Percentiles rank a stretch among this genome's conserved stretches.
Conservation (phyloP, 2,888 invertebrate species). For the Matsumyia berberina region DNA sequence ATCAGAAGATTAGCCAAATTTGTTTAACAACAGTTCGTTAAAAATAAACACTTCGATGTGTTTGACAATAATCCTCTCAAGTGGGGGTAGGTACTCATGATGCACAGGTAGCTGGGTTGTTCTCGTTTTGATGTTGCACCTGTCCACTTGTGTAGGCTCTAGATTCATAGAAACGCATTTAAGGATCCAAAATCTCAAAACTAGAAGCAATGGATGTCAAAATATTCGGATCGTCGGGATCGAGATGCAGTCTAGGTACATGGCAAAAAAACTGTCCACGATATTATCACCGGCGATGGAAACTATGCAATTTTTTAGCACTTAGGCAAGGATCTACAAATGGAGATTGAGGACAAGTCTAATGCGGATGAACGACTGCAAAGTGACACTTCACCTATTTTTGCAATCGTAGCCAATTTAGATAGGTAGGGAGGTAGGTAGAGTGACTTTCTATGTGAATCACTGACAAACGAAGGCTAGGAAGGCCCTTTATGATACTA, state of each 20-base stretch:
- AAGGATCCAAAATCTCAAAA: neutral
- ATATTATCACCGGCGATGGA: constrained; percentile 6
- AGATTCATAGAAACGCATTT: constrained; percentile 3
- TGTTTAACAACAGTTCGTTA: constrained; percentile 71
- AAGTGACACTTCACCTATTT: too few relatives aligned
- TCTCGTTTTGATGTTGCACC: constrained; percentile 27
- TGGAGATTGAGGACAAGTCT: neutral
- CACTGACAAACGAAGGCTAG: too few relatives aligned
- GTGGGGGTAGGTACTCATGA: neutral
- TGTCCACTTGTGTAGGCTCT: constrained; percentile 56
- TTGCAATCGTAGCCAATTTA: too few relatives aligned
- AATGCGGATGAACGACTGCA: too few relatives aligned
- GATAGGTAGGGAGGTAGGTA: too few relatives aligned
- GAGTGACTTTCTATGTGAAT: too few relatives aligned
- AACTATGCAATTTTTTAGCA: neutral
- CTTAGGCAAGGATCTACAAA: neutral
- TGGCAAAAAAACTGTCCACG: constrained; percentile 14
- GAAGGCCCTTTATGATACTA: too few relatives aligned
- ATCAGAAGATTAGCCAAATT: constrained; percentile 66
- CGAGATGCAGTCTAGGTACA: neutral
- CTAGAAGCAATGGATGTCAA: neutral
- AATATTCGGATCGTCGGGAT: constrained; percentile 9
- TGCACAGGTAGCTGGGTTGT: constrained; percentile 27
- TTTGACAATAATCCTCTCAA: constrained; percentile 46
- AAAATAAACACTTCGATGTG: constrained; percentile 64